Percentiles rank a stretch among this genome's conserved stretches.
Conservation (phyloP, 2,888 invertebrate species). For the Trypoxylon attenuatum region DNA sequence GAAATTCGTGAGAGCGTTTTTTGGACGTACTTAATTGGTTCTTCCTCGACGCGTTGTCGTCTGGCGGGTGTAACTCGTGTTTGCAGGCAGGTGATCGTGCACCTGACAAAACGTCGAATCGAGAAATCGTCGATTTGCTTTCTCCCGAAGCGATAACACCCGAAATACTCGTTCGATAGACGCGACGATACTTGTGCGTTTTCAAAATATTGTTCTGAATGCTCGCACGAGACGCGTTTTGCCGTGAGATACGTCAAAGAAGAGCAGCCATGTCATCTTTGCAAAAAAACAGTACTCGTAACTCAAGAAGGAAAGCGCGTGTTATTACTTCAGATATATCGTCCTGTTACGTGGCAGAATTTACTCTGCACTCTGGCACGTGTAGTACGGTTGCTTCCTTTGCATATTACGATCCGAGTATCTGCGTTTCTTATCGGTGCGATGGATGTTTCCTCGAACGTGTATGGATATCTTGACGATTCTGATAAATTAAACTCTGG, state of each 20-base stretch:
- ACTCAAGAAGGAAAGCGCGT: not conserved
- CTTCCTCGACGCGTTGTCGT: too few relatives aligned
- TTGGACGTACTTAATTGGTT: too few relatives aligned
- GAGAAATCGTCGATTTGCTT: constrained; percentile 20
- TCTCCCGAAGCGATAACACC: constrained; percentile 9
- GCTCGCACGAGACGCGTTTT: not conserved
- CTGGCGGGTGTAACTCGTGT: not conserved
- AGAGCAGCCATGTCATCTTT: not conserved
- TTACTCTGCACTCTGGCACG: too few relatives aligned
- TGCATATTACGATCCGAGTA: too few relatives aligned
- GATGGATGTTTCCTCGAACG: too few relatives aligned
- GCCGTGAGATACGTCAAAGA: not conserved
- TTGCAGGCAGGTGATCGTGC: constrained; percentile 4
- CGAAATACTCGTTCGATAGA: not conserved
- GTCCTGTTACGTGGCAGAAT: too few relatives aligned
- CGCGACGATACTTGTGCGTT: not conserved
- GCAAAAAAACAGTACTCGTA: not conserved
- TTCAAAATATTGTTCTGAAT: not conserved
- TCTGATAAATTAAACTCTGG: too few relatives aligned
- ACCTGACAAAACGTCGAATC: constrained; percentile 11
- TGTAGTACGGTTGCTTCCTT: too few relatives aligned
- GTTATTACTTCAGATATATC: too few relatives aligned
- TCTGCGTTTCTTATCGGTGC: too few relatives aligned
- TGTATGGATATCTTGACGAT: too few relatives aligned
- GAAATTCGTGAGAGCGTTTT: too few relatives aligned